These are phyloP conservation scores for Agrypnia vestita DNA, from an alignment of 1,140 invertebrate genomes.

Conservation along the genomic window DNA sequence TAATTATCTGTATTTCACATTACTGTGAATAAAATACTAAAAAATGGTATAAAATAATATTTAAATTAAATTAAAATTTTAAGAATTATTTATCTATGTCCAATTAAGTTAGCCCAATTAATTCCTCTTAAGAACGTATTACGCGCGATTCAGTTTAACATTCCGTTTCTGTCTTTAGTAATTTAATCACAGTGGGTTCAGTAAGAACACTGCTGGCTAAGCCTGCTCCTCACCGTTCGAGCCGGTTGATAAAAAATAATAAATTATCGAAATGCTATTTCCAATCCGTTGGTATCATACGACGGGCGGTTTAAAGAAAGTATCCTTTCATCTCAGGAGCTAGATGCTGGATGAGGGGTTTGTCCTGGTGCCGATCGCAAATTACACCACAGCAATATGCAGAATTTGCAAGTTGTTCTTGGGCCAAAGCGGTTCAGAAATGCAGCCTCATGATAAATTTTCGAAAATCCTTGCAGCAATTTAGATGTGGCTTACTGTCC, in stretches of 20 bases:
- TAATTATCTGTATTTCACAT: no score
- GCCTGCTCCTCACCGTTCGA: no score
- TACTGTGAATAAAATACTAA: background rate
- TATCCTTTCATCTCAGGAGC: no score
- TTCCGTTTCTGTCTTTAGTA: slow-evolving; percentile 6
- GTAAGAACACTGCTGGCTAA: no score
- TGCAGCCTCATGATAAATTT: background rate
- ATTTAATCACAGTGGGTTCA: background rate
- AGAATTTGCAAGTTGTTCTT: slow-evolving; percentile 6
- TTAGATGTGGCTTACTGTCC: background rate
- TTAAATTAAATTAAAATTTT: background rate
- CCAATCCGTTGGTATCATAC: no score
- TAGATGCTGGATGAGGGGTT: background rate
- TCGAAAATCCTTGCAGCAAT: slow-evolving; percentile 1
- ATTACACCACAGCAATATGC: background rate
- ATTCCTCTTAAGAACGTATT: background rate
- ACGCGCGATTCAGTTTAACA: background rate
- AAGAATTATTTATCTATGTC: background rate
- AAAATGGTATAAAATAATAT: background rate
- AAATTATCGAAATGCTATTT: no score
- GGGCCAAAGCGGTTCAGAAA: background rate
- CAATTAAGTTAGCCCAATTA: background rate
- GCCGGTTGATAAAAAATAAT: no score
- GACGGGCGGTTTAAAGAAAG: no score
- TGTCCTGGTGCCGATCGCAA: background rate